phyloP scores from a whole-genome alignment of 2,888 invertebrate species.

The Diarsia dahlii region DNA sequence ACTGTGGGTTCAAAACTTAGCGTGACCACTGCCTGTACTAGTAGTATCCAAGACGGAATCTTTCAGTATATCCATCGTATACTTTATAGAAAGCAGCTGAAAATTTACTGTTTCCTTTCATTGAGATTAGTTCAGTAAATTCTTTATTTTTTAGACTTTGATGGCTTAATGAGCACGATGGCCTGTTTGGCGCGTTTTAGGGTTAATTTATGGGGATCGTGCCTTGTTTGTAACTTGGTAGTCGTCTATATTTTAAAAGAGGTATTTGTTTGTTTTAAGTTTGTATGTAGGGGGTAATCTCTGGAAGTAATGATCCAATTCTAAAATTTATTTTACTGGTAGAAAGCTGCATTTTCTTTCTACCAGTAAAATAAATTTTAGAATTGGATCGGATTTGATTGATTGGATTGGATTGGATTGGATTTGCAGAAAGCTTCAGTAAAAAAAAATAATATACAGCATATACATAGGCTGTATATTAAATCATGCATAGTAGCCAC shows the following conservation, averaged over 20 bases:
- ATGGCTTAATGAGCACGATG: conserved; percentile 39
- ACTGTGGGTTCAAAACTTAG: conserved; percentile 16
- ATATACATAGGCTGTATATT: no score
- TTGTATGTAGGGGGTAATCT: no score
- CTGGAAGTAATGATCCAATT: no score
- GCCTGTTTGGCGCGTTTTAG: conserved; percentile 20
- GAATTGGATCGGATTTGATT: no score
- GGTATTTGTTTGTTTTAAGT: no score
- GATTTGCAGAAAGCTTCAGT: no score
- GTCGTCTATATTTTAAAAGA: neutral
- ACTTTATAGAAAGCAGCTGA: conserved; percentile 29
- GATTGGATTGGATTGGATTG: no score
- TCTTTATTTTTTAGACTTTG: conserved; percentile 34
- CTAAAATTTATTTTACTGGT: no score
- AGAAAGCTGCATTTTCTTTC: no score
- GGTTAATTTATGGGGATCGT: conserved; percentile 41
- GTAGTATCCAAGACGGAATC: conserved; percentile 12
- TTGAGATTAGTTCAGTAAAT: conserved; percentile 38
- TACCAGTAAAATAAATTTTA: no score
- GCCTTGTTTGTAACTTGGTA: neutral
- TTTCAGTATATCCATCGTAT: neutral
- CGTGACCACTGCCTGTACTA: conserved; percentile 49
- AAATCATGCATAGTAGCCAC: no score
- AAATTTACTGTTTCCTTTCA: conserved; percentile 52
- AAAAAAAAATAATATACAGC: no score